Conservation (phyloP, 2,797 vertebrate species). For the Channallabes apus region DNA sequence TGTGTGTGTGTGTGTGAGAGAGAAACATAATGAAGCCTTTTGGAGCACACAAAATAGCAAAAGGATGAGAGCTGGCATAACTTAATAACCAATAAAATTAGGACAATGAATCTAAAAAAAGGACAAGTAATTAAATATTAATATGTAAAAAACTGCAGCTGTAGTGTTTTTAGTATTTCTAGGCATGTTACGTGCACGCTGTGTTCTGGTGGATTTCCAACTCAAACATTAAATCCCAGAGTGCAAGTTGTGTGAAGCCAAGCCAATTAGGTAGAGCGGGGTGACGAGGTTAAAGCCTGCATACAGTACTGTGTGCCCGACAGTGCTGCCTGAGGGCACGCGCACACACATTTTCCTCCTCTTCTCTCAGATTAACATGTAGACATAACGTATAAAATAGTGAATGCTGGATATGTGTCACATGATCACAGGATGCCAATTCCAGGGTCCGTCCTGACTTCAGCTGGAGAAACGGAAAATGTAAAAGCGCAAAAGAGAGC, state of each 20-base stretch:
- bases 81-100: not conserved
- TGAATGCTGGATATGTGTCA: not conserved
- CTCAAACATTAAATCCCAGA: slow-evolving; percentile 42
- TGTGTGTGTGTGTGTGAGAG: no score
- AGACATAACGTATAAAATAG: not conserved
- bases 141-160: slow-evolving; percentile 5
- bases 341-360: not conserved
- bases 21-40: not conserved
- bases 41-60: slow-evolving; percentile 5
- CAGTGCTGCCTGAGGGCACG: slow-evolving; percentile 37
- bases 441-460: not conserved
- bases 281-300: slow-evolving; percentile 52
- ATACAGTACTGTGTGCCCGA: slow-evolving; percentile 42
- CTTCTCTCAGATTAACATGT: not conserved
- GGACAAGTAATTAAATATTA: slow-evolving; percentile 30
- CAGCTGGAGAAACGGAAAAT: not conserved
- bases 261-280: slow-evolving; percentile 51
- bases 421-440: not conserved
- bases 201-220: slow-evolving; percentile 32
- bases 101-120: slow-evolving; percentile 10
- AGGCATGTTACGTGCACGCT: slow-evolving; percentile 16
- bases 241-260: slow-evolving; percentile 33
- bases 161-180: slow-evolving; percentile 11
- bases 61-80: slow-evolving; percentile 5
- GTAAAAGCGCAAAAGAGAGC: no score